Percentiles rank a stretch among this genome's conserved stretches.
Conservation (phyloP, 2,113 vertebrate species). For the Rhabdornis inornatus region DNA sequence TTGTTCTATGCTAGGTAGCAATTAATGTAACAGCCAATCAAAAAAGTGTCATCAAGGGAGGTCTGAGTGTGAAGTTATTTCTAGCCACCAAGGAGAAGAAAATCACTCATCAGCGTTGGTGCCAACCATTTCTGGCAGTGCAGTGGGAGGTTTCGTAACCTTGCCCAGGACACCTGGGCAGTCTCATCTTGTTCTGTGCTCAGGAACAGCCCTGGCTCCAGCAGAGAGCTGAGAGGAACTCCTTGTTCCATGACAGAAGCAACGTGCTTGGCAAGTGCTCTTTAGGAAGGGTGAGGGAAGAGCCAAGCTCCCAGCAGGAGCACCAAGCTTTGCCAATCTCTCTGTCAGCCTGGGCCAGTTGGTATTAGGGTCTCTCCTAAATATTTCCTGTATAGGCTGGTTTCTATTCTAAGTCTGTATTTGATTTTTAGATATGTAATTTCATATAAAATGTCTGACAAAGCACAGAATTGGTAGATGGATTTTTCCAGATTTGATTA, state of each 20-base stretch:
- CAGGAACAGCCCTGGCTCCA: neutral
- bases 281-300: neutral
- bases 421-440: neutral
- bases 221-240: neutral
- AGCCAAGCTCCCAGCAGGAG: neutral
- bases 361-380: neutral
- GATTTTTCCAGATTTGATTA: neutral
- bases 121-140: neutral
- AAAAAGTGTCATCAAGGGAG: neutral
- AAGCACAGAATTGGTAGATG: neutral
- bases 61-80: neutral
- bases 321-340: neutral
- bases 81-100: neutral
- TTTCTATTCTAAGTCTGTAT: neutral
- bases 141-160: accelerated
- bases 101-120: neutral
- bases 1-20: neutral
- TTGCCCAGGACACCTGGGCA: neutral
- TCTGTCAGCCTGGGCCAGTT: neutral
- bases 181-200: neutral
- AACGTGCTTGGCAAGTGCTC: accelerated
- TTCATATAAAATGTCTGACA: neutral
- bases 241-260: neutral
- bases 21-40: neutral
- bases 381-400: neutral